A percentile compares a stretch with the other conserved stretches of the same genome.
phyloP scores from a whole-genome alignment of 2,888 invertebrate genomes.

The Ectropis crepuscularia region DNA sequence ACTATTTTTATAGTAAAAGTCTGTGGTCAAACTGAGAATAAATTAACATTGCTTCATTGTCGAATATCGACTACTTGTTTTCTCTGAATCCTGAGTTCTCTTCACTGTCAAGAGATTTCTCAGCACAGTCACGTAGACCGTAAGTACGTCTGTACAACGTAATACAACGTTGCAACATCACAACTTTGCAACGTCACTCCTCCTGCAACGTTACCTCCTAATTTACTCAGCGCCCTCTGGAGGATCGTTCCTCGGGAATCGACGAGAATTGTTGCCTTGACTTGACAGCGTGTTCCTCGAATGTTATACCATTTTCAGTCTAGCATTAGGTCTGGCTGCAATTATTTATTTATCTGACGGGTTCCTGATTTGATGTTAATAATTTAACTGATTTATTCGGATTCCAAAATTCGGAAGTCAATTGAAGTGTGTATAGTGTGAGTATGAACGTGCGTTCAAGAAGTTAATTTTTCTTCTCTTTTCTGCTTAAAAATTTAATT shows the following conservation, averaged over 20 bases:
- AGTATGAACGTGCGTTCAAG: no score
- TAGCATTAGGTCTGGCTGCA: no score
- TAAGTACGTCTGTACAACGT: neutral
- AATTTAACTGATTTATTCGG: no score
- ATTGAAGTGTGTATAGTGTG: no score
- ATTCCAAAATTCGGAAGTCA: no score
- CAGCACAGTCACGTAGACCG: conserved; percentile 6
- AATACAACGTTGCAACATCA: neutral
- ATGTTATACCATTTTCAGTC: neutral
- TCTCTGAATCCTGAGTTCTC: neutral
- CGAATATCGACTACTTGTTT: neutral
- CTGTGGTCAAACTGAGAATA: no score
- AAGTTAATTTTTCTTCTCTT: no score
- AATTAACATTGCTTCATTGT: neutral
- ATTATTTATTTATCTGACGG: no score
- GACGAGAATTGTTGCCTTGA: neutral
- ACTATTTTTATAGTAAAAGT: no score
- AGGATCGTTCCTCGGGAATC: conserved; percentile 4
- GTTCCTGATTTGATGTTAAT: no score
- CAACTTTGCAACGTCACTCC: conserved; percentile 1
- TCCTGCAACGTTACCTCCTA: neutral
- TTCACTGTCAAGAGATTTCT: neutral
- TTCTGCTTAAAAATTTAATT: no score
- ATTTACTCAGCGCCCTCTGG: neutral
- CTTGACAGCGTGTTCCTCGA: neutral